These are phyloP conservation scores for Resseliella maxima DNA, from an alignment of 2,888 invertebrate species.

Conservation along the genomic window DNA sequence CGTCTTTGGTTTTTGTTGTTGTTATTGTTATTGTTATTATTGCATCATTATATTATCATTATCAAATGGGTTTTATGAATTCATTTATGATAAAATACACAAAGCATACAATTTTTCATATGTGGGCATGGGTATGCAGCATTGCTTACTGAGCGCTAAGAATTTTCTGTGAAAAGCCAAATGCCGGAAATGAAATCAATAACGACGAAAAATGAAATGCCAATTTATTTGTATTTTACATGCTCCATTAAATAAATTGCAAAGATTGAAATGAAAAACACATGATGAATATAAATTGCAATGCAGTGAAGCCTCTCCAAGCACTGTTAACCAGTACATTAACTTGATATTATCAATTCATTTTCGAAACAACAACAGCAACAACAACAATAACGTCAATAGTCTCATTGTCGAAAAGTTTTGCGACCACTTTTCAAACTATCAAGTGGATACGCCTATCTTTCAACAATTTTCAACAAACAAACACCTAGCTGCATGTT, in stretches of 20 bases:
- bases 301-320: neutral
- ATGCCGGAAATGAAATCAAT: neutral
- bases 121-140: neutral
- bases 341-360: neutral
- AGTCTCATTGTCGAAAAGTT: neutral
- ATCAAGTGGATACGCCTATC: neutral
- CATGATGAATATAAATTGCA: conserved; percentile 40
- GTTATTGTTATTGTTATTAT: too few species aligned
- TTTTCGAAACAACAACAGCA: neutral
- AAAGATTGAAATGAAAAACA: conserved; percentile 42
- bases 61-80: conserved; percentile 40
- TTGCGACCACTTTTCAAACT: neutral
- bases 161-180: neutral
- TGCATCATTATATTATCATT: too few species aligned
- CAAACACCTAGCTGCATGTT: neutral
- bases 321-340: neutral
- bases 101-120: neutral
- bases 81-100: conserved; percentile 25
- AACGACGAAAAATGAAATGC: neutral
- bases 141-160: neutral
- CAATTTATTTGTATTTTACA: conserved; percentile 47
- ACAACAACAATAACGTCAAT: neutral
- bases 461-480: neutral
- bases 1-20: neutral
- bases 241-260: conserved; percentile 48